These are phyloP conservation scores for Myathropa florea DNA, from an alignment of 2,888 invertebrate species.

Conservation along the genomic window DNA sequence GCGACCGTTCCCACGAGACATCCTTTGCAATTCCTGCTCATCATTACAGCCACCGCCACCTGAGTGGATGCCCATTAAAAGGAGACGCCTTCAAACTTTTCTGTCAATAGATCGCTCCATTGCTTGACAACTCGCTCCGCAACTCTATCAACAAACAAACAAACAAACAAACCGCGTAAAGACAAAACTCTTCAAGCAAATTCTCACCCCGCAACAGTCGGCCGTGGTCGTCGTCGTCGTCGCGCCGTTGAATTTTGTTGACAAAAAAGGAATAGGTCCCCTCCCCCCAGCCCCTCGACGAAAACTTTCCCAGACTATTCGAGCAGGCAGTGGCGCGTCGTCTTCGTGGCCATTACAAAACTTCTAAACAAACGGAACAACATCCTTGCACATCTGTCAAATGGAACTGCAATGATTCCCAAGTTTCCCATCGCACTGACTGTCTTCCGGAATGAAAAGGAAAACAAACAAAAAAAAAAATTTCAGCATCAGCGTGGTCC, in stretches of 20 bases:
- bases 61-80: not conserved
- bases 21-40: not conserved
- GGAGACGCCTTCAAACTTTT: not conserved
- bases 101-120: no score
- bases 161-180: not conserved
- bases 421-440: not conserved
- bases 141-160: not conserved
- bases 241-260: not conserved
- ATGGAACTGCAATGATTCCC: not conserved
- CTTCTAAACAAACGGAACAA: not conserved
- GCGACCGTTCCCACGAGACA: not conserved
- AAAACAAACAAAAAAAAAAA: not conserved
- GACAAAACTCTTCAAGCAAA: not conserved
- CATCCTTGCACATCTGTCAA: constrained; percentile 6
- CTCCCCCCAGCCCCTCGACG: no score
- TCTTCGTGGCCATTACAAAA: not conserved
- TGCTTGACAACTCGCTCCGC: not conserved
- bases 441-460: not conserved
- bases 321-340: not conserved
- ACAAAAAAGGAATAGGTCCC: not conserved
- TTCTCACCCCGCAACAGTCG: no score
- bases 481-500: not conserved
- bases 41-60: not conserved
- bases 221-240: not conserved
- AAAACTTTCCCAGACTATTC: not conserved